Evolutionary conservation across 1,140 invertebrate species (phyloP).

Genomic region (Drosophila arizonae): DNA sequence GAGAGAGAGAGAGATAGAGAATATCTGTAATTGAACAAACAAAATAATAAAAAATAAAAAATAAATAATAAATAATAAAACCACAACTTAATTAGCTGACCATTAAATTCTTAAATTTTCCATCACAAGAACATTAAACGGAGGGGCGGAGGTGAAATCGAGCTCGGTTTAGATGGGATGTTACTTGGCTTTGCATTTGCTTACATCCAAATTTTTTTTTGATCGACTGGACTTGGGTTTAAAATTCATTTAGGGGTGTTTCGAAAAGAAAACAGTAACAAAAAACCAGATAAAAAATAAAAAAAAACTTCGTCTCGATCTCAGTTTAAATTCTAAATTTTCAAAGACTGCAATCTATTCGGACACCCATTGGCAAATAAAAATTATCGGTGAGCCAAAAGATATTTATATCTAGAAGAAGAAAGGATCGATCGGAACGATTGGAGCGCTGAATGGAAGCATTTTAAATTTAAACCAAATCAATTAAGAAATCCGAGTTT

Average conservation of each 20-base stretch:
- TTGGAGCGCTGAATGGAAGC: not conserved
- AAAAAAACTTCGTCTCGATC: conserved; percentile 29
- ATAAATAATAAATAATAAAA: no score
- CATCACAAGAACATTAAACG: no score
- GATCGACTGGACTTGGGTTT: conserved; percentile 1
- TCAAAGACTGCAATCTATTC: conserved; percentile 8
- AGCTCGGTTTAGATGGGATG: no score
- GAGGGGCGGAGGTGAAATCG: no score
- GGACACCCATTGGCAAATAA: conserved; percentile 12
- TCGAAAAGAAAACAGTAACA: conserved; percentile 16
- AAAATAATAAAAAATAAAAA: not conserved
- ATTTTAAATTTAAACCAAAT: no score
- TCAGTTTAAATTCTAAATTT: conserved; percentile 34
- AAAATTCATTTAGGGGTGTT: conserved; percentile 32
- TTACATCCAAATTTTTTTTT: not conserved
- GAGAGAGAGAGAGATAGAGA: not conserved
- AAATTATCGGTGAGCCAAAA: not conserved
- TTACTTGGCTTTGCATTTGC: no score
- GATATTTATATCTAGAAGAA: not conserved
- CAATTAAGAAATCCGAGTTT: not conserved
- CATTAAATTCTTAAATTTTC: no score
- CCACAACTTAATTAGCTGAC: no score
- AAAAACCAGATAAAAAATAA: not conserved
- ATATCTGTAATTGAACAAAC: not conserved
- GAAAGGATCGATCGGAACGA: not conserved